phyloP scores from a whole-genome alignment of 2,888 invertebrate species.

The Lycophotia porphyrea region DNA sequence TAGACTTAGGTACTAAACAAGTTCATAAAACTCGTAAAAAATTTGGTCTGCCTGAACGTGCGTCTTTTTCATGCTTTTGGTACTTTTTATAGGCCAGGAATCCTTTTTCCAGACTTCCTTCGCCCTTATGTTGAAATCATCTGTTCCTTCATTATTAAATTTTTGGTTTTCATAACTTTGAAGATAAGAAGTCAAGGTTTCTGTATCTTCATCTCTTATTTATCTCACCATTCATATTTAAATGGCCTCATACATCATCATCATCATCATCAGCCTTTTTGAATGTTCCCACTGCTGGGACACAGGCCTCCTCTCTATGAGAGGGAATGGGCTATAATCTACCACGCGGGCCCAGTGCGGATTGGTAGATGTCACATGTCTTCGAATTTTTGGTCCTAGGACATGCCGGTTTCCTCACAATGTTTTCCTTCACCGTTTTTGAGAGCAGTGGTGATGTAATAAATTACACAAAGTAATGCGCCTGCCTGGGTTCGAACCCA shows the following conservation, averaged over 20 bases:
- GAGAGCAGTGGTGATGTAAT: no score
- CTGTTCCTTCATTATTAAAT: background rate
- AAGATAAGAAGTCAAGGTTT: background rate
- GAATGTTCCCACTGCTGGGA: no score
- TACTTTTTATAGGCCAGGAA: background rate
- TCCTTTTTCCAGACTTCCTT: background rate
- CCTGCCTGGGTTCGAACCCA: no score
- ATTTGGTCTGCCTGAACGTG: background rate
- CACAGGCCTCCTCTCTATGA: no score
- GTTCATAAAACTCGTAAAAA: background rate
- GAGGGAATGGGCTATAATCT: no score
- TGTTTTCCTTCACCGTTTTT: no score
- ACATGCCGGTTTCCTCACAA: no score
- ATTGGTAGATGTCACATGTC: no score
- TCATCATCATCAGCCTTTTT: no score
- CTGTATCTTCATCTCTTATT: background rate
- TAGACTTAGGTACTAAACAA: background rate
- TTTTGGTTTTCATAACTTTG: background rate
- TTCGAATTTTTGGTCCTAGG: no score
- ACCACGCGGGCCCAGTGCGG: no score
- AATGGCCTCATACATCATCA: background rate
- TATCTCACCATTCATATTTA: background rate
- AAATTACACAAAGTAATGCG: no score
- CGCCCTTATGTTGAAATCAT: background rate
- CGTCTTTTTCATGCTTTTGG: background rate